Evolutionary conservation across 2,797 vertebrate species (phyloP).

Genomic region (Danio choprae): DNA sequence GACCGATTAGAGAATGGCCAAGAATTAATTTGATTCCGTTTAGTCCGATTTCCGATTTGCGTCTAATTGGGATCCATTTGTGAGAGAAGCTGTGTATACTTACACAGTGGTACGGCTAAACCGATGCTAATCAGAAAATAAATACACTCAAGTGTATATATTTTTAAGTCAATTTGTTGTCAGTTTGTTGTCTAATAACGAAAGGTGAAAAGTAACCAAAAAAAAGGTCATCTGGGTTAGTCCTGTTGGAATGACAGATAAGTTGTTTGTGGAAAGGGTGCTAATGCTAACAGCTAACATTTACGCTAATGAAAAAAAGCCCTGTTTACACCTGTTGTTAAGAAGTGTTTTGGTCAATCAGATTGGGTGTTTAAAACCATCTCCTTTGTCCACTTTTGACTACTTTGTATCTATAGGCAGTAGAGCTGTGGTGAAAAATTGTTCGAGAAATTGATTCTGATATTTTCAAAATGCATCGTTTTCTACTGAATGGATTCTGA

Average conservation of each 20-base stretch:
- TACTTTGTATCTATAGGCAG: too few species aligned
- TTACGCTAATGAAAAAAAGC: not conserved
- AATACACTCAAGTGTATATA: conserved; percentile 6
- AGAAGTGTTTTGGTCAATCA: too few species aligned
- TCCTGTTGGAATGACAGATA: not conserved
- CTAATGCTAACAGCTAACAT: not conserved
- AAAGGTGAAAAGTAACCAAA: conserved; percentile 4
- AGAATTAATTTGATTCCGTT: not conserved
- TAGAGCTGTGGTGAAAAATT: too few species aligned
- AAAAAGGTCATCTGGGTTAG: conserved; percentile 5
- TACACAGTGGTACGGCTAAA: not conserved
- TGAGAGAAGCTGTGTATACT: not conserved
- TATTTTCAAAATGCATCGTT: too few species aligned
- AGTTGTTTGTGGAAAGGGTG: conserved; percentile 1
- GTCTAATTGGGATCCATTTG: conserved; percentile 13
- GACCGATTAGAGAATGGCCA: not conserved
- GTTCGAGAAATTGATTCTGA: too few species aligned
- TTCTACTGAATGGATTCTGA: too few species aligned
- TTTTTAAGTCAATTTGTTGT: not conserved
- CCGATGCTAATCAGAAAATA: conserved; percentile 12
- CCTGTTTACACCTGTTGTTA: too few species aligned
- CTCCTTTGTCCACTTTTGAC: too few species aligned
- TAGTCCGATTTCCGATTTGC: not conserved
- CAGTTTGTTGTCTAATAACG: not conserved
- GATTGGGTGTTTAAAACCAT: too few species aligned